Percentiles rank a stretch among this genome's conserved stretches.
Conservation (phyloP, 1,140 invertebrate species). For the Drosophila tani region DNA sequence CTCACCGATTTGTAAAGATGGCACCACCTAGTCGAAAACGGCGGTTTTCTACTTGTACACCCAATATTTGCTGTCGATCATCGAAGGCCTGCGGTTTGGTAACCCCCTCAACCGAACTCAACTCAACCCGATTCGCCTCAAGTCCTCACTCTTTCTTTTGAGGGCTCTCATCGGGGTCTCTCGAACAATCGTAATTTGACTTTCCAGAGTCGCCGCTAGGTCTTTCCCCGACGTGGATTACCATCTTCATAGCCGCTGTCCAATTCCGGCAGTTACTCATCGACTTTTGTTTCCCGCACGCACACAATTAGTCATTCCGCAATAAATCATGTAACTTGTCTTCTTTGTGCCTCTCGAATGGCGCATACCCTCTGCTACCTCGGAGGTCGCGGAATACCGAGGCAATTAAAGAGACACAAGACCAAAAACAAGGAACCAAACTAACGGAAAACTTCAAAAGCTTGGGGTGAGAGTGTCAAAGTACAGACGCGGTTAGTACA, state of each 20-base stretch:
- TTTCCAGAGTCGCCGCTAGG: slow-evolving; percentile 13
- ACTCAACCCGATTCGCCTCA: neutral
- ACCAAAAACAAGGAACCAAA: slow-evolving; percentile 8
- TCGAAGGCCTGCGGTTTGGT: slow-evolving; percentile 19
- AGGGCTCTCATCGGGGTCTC: slow-evolving; percentile 8
- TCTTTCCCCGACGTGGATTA: slow-evolving; percentile 34
- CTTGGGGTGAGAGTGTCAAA: slow-evolving; percentile 3
- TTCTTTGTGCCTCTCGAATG: neutral
- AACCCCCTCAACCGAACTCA: slow-evolving; percentile 23
- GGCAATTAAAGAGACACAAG: slow-evolving; percentile 15
- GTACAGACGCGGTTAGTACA: neutral
- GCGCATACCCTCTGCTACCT: slow-evolving; percentile 27
- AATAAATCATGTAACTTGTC: neutral
- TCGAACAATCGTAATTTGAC: slow-evolving; percentile 18
- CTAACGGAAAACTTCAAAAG: slow-evolving; percentile 41
- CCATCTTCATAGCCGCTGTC: slow-evolving; percentile 19
- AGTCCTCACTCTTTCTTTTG: slow-evolving; percentile 10
- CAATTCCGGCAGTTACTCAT: slow-evolving; percentile 34
- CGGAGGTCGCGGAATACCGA: neutral
- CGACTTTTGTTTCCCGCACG: slow-evolving; percentile 35
- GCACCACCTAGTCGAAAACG: too few species aligned
- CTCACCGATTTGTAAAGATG: too few species aligned
- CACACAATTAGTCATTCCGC: slow-evolving; percentile 49
- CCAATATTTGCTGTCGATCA: slow-evolving; percentile 32
- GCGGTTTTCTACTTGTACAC: too few species aligned